Base-by-base conservation (phyloP, 2,797 vertebrate species). In the Megalops cyprinoides region DNA sequence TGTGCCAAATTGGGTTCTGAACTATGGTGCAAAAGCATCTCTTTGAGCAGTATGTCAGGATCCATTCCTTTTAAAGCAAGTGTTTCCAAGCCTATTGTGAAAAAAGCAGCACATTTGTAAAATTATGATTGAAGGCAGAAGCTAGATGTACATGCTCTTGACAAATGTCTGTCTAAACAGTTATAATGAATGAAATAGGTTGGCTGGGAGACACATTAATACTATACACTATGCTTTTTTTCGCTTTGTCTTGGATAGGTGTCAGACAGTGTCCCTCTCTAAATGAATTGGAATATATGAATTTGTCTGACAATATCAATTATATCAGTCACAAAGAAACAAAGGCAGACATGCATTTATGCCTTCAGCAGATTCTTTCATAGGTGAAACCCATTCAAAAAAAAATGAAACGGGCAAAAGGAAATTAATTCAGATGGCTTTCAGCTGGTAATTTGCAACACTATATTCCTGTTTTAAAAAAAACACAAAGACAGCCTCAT, bases 21-120 rank as follows among this genome's bases (percentile, higher is more conserved):
- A n/a, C n/a, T n/a, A n/a, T n/a, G n/a, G n/a, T n/a, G n/a, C n/a
- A n/a, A n/a, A n/a, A n/a, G n/a, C n/a, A n/a, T n/a, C n/a, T n/a
- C n/a, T n/a, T n/a, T n/a, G n/a, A n/a, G n/a, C n/a, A n/a, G n/a
- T n/a, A n/a, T n/a, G n/a, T n/a, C n/a, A n/a, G n/a, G n/a, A n/a
- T n/a, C 84, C 85, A 91, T 92, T 89, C 85, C 86, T 74, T 84
- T 88, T 85, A 87, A 86, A 88, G 92, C 88, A 86, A 85, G 89
- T 92, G 89, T 89, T 87, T 90, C n/a, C n/a, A n/a, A n/a, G 89
- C 90, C 89, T 88, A 92, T 87, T 88, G 86, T 84, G 83, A 88
- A 86, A 89, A 85, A 90, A 92, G 85, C 87, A 85, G 84, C 86
- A 90, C 90, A 91, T 92, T 91, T 91, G 85, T 84, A 90, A 88